These are phyloP conservation scores for Dryobates pubescens DNA, from an alignment of 2,797 vertebrate genomes.

Conservation along the genomic window DNA sequence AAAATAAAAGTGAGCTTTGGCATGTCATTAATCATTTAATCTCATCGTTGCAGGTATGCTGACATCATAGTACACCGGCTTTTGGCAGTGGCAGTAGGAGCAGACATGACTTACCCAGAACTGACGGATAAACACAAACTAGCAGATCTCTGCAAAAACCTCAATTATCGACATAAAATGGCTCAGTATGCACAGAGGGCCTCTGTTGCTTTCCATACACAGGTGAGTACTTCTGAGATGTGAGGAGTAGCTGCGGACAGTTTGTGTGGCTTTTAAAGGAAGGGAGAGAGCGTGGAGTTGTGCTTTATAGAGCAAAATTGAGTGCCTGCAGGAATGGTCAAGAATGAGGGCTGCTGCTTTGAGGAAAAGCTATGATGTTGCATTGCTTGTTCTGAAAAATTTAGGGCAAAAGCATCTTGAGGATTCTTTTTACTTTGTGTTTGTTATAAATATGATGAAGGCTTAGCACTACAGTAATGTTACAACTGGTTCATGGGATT, in stretches of 20 bases:
- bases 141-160: conserved; percentile 91
- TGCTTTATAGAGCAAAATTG: not conserved
- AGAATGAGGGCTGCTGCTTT: not conserved
- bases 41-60: conserved; percentile 83
- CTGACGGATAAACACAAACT: conserved; percentile 95
- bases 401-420: not conserved
- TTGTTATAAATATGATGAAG: not conserved
- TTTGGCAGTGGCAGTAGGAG: conserved; percentile 90
- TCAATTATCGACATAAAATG: conserved; percentile 99
- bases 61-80: conserved; percentile 96
- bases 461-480: not conserved
- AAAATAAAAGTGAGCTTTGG: not conserved
- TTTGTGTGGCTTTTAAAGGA: not conserved
- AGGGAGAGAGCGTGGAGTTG: not conserved
- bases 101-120: conserved; percentile 93
- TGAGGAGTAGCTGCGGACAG: not conserved
- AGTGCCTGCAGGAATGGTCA: not conserved
- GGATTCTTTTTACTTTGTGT: not conserved
- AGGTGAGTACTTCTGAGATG: conserved; percentile 76
- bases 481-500: not conserved
- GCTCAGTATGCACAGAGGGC: conserved; percentile 96
- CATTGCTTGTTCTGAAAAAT: not conserved
- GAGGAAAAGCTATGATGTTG: not conserved
- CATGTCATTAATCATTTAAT: not conserved
- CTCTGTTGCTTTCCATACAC: conserved; percentile 95